phyloP scores from a whole-genome alignment of 2,888 invertebrate species.

The Nycteola revayana region DNA sequence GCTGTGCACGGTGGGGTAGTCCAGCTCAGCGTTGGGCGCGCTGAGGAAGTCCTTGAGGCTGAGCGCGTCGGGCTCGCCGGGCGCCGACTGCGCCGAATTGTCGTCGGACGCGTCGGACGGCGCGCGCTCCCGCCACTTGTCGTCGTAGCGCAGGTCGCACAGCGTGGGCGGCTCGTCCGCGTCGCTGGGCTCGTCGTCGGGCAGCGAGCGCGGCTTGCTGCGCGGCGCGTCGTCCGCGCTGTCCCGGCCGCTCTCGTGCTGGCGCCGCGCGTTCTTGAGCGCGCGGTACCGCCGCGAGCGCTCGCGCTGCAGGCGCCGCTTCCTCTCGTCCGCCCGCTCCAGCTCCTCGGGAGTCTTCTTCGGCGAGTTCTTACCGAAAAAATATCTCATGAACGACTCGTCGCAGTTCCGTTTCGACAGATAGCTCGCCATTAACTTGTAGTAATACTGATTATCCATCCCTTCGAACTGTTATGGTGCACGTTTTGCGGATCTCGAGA shows the following conservation, averaged over 20 bases:
- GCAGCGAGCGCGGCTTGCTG: constrained; percentile 46
- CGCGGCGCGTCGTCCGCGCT: constrained; percentile 47
- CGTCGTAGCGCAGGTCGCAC: constrained; percentile 65
- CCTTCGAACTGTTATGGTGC: constrained; percentile 14
- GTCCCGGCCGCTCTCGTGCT: constrained; percentile 59
- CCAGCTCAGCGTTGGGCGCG: constrained; percentile 71
- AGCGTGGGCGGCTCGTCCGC: constrained; percentile 72
- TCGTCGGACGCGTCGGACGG: constrained; percentile 66
- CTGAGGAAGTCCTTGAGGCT: constrained; percentile 66
- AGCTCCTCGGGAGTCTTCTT: constrained; percentile 73
- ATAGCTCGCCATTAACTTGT: constrained; percentile 75
- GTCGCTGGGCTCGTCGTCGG: constrained; percentile 67
- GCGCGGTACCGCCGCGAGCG: constrained; percentile 71
- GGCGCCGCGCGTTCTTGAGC: constrained; percentile 70
- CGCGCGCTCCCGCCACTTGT: constrained; percentile 59
- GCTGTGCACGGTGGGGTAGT: constrained; percentile 75
- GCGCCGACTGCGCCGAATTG: constrained; percentile 68
- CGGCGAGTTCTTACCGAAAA: constrained; percentile 70
- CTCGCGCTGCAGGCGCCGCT: constrained; percentile 69
- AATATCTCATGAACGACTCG: constrained; percentile 77
- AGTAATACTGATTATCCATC: constrained; percentile 78
- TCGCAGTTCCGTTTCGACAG: constrained; percentile 75
- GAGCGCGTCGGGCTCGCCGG: constrained; percentile 43
- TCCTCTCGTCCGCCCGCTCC: constrained; percentile 72
- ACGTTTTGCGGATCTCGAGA: constrained; percentile 5